Conservation (phyloP, 2,888 invertebrate genomes). For the Amorpha juglandis region DNA sequence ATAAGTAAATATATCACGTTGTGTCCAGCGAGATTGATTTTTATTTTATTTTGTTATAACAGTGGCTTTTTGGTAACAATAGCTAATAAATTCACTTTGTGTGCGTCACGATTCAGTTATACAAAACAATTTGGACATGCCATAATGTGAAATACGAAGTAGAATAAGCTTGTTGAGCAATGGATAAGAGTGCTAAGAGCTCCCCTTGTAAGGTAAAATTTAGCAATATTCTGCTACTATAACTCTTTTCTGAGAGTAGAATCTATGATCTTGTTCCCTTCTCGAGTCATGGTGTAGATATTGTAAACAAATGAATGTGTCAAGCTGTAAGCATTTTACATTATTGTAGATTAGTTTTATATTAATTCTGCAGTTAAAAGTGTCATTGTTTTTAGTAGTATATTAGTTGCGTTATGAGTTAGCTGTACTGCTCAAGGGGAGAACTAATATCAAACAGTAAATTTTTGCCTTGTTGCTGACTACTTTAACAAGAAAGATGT, state of each 20-base stretch:
- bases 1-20: conserved; percentile 76
- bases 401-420: conserved; percentile 12
- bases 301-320: conserved; percentile 14
- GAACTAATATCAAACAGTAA: background rate
- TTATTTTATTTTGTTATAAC: conserved; percentile 76
- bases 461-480: conserved; percentile 15
- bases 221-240: conserved; percentile 58
- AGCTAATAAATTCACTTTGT: conserved; percentile 74
- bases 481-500: background rate
- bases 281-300: conserved; percentile 23
- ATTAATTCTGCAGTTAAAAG: conserved; percentile 21
- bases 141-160: conserved; percentile 76
- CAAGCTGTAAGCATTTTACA: conserved; percentile 16
- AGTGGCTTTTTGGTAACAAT: conserved; percentile 80
- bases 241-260: conserved; percentile 39
- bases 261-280: conserved; percentile 21
- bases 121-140: conserved; percentile 59
- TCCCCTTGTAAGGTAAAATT: conserved; percentile 82
- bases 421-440: conserved; percentile 22
- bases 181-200: conserved; percentile 78
- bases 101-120: conserved; percentile 67
- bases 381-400: conserved; percentile 20
- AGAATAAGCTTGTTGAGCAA: conserved; percentile 70
- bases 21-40: conserved; percentile 74
- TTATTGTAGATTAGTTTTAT: conserved; percentile 21